Evolutionary conservation across 2,888 invertebrate species (phyloP), one percentile per base, ranked within the genome.

Genomic region (Drosophila dives): DNA sequence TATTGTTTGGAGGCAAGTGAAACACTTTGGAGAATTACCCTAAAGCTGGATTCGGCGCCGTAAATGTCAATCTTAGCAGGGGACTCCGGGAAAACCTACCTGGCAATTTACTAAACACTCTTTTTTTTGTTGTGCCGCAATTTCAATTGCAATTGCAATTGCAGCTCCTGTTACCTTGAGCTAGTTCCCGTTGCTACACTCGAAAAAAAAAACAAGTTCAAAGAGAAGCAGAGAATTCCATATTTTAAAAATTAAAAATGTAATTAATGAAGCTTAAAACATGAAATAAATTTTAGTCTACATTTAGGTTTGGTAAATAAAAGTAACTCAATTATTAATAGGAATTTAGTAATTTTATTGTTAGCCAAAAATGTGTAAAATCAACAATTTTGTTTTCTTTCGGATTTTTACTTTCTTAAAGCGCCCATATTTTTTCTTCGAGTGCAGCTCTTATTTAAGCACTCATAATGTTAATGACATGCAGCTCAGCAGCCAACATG

Each of bases 401-500:
- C 20, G 12, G 7, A 20, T 20, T 45, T 12, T 12, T 45, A 3
- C 42, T 11, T 11, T 0, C 42, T n/a, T n/a, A n/a, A 42, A 42
- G 11, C 42, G 42, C 6, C n/a, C 20, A 23, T 2, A 6, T 17
- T 3, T 6, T 34, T 54, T 23, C 17, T 34, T 45, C 23, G 10
- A 54, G 34, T 54, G 34, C 64, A 42, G 51, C 63, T 48, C 64
- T 63, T 72, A 82, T 82, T 86, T 82, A 85, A 80, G 83, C 80
- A 72, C 90, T 86, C 91, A 90, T 90, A 90, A 90, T 88, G 91
- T 86, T 86, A 90, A 86, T 86, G 86, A 90, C 86, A 88, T 90
- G 90, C 90, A 89, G 90, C 90, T 86, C 74, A 54, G 65, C 23
- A 15, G 54, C 34, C 34, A 26, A 36, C 45, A n/a, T 40, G 60